Percentiles rank a stretch among this genome's conserved stretches.
phyloP scores from a whole-genome alignment of 1,140 invertebrate species.

The Leguminivora glycinivorella region DNA sequence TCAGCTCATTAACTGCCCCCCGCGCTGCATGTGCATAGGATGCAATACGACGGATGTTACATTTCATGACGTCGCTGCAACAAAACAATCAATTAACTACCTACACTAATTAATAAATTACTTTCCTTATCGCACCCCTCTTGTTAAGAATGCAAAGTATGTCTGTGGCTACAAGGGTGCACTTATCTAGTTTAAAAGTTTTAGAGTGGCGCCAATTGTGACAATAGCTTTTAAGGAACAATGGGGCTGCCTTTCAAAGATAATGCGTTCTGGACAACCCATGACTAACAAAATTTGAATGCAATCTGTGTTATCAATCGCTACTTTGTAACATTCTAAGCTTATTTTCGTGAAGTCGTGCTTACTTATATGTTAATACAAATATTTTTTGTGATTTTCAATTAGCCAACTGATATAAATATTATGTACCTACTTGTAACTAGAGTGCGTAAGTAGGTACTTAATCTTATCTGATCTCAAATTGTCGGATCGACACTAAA shows the following conservation, averaged over 20 bases:
- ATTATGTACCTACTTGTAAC: neutral
- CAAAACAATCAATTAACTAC: conserved; percentile 10
- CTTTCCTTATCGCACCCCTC: conserved; percentile 3
- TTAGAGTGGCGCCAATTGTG: conserved; percentile 35
- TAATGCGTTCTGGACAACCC: conserved; percentile 41
- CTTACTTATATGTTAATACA: neutral
- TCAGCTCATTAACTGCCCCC: conserved; percentile 58
- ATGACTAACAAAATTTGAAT: conserved; percentile 20
- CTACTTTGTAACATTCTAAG: neutral
- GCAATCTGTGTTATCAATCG: conserved; percentile 22
- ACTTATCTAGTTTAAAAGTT: conserved; percentile 19
- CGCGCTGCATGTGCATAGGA: conserved; percentile 45
- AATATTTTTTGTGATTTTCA: no score
- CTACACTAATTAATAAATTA: conserved; percentile 16
- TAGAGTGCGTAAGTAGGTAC: neutral
- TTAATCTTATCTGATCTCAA: no score
- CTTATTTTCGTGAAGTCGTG: neutral
- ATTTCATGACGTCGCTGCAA: conserved; percentile 16
- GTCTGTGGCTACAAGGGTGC: neutral
- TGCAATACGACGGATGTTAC: conserved; percentile 58
- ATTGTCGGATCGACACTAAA: neutral
- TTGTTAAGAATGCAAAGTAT: conserved; percentile 19
- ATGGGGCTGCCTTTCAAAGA: conserved; percentile 48
- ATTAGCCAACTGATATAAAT: no score
- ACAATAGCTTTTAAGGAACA: conserved; percentile 38